phyloP scores from a whole-genome alignment of 1,140 invertebrate species.

The Drosophila lini region DNA sequence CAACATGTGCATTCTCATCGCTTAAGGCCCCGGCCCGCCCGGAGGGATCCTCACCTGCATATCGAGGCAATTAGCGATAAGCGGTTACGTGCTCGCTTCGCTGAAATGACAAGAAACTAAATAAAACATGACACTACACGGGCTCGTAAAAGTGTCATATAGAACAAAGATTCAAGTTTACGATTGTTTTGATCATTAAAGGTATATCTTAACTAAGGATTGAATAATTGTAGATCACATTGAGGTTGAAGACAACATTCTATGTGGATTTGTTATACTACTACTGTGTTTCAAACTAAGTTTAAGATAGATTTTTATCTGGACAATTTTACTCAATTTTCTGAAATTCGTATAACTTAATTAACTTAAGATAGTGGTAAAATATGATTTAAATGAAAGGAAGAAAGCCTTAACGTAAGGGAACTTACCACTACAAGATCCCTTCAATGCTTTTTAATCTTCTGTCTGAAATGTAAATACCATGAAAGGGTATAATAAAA shows the following conservation, averaged over 20 bases:
- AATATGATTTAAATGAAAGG: no score
- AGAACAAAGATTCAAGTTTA: constrained; percentile 2
- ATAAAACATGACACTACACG: background rate
- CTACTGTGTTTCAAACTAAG: background rate
- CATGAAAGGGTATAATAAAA: no score
- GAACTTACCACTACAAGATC: background rate
- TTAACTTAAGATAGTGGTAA: no score
- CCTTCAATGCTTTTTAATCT: no score
- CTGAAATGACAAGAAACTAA: constrained; percentile 3
- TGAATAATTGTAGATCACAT: background rate
- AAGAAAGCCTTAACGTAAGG: no score
- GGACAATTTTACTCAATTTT: background rate
- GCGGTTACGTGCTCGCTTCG: constrained; percentile 37
- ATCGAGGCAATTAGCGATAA: constrained; percentile 52
- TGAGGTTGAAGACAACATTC: background rate
- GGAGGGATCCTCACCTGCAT: constrained; percentile 25
- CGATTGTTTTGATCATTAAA: constrained; percentile 4
- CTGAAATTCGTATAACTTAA: no score
- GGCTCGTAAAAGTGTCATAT: background rate
- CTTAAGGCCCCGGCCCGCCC: constrained; percentile 18
- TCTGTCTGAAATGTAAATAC: no score
- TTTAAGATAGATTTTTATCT: background rate
- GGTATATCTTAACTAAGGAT: background rate
- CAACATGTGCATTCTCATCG: constrained; percentile 20
- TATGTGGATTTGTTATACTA: background rate